These are phyloP conservation scores for Diaperis boleti DNA, from an alignment of 2,888 invertebrate genomes.

Conservation along the genomic window DNA sequence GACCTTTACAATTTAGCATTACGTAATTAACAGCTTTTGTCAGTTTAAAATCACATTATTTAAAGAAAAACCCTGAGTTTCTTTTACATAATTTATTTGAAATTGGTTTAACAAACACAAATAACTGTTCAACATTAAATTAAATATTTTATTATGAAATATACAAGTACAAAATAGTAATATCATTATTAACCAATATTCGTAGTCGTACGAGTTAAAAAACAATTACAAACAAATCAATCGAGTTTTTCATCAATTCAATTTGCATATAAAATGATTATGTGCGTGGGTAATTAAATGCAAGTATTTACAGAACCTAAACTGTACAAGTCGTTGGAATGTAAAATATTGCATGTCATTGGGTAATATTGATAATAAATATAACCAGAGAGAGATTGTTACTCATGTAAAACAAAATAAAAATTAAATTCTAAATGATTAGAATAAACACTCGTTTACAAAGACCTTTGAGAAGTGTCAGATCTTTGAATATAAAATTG, in stretches of 20 bases:
- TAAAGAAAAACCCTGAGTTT: neutral
- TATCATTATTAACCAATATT: constrained; percentile 51
- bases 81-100: neutral
- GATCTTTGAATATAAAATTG: constrained; percentile 30
- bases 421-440: constrained; percentile 47
- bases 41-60: too few species aligned
- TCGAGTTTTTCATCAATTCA: constrained; percentile 5
- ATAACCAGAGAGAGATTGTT: constrained; percentile 23
- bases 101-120: neutral
- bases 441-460: constrained; percentile 51
- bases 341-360: constrained; percentile 19
- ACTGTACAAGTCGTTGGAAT: constrained; percentile 32
- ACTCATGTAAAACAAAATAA: constrained; percentile 28
- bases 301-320: constrained; percentile 27
- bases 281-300: constrained; percentile 4
- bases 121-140: constrained; percentile 1
- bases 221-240: constrained; percentile 44
- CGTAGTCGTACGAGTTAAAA: constrained; percentile 44
- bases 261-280: constrained; percentile 7
- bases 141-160: constrained; percentile 53
- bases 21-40: too few species aligned
- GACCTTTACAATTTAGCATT: too few species aligned
- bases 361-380: constrained; percentile 36
- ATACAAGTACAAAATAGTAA: constrained; percentile 51
- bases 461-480: constrained; percentile 11